phyloP scores from a whole-genome alignment of 2,113 vertebrate species.

The Fulmarus glacialis region DNA sequence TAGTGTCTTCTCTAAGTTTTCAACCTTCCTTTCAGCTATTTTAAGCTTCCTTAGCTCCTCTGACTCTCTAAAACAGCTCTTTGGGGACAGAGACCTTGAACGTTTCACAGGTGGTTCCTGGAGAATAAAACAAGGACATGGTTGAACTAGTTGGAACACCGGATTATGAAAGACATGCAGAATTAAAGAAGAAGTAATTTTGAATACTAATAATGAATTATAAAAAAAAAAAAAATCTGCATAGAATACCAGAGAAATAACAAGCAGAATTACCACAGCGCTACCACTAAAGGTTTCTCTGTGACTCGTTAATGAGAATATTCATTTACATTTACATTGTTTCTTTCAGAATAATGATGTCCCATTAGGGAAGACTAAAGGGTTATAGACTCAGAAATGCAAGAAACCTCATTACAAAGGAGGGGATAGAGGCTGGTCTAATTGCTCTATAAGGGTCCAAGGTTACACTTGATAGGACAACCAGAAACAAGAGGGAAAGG shows the following conservation, averaged over 20 bases:
- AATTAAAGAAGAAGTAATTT: conserved; percentile 93
- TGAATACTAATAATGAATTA: conserved; percentile 95
- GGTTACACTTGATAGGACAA: conserved; percentile 99
- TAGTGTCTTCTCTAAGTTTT: conserved; percentile 83
- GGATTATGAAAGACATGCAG: conserved; percentile 87
- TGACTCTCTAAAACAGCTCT: conserved; percentile 75
- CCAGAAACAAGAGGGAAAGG: conserved; percentile 93
- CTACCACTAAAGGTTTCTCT: conserved; percentile 93
- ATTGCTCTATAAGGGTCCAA: conserved; percentile 99
- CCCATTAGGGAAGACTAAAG: conserved; percentile 99
- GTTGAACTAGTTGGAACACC: conserved; percentile 84
- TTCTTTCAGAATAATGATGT: conserved; percentile 99
- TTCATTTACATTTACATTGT: conserved; percentile 99
- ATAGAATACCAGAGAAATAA: conserved; percentile 91
- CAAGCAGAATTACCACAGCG: conserved; percentile 88
- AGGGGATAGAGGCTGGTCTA: conserved; percentile 97
- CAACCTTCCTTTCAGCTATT: conserved; percentile 81
- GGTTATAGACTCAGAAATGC: conserved; percentile 99
- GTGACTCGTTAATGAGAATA: conserved; percentile 99
- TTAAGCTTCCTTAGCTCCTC: conserved; percentile 74
- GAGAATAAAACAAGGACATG: conserved; percentile 86
- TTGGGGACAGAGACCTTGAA: conserved; percentile 94
- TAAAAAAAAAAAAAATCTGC: conserved; percentile 87
- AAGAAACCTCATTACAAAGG: conserved; percentile 99
- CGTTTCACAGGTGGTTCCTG: conserved; percentile 89